Evolutionary conservation across 2,797 vertebrate genomes (phyloP).

Genomic region (Diglossa cyanea): DNA sequence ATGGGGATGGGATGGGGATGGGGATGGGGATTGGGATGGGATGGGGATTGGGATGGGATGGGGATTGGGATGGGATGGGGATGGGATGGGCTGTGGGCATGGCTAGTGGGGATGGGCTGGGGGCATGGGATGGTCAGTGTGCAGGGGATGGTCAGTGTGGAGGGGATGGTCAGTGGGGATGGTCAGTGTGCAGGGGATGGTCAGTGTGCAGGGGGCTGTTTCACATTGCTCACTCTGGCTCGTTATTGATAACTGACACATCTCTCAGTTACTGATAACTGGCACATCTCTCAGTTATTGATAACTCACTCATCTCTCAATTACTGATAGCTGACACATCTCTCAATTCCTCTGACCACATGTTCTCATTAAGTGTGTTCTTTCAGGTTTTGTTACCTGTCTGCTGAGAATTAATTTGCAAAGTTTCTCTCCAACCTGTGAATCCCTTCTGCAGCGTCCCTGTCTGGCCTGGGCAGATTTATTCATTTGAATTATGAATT

Average conservation of each 20-base stretch:
- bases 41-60: too few species aligned
- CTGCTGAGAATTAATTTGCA: neutral
- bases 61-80: too few species aligned
- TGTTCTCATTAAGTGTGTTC: neutral
- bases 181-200: too few species aligned
- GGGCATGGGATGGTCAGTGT: too few species aligned
- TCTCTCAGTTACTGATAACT: neutral
- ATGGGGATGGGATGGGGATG: too few species aligned
- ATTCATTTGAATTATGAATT: neutral
- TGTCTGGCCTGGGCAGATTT: neutral
- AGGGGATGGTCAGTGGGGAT: neutral
- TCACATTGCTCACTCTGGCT: neutral
- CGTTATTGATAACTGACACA: accelerated
- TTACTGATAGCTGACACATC: neutral
- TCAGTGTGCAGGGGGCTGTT: neutral
- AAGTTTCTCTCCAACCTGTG: neutral
- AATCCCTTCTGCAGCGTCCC: neutral
- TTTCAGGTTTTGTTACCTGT: neutral
- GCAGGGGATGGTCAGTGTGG: too few species aligned
- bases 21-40: too few species aligned
- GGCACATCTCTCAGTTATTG: neutral
- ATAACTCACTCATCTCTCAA: neutral
- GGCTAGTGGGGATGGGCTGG: too few species aligned
- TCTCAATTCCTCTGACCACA: neutral
- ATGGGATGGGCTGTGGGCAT: too few species aligned